These are phyloP conservation scores for Albula goreensis DNA, from an alignment of 2,113 vertebrate species.

Conservation along the genomic window DNA sequence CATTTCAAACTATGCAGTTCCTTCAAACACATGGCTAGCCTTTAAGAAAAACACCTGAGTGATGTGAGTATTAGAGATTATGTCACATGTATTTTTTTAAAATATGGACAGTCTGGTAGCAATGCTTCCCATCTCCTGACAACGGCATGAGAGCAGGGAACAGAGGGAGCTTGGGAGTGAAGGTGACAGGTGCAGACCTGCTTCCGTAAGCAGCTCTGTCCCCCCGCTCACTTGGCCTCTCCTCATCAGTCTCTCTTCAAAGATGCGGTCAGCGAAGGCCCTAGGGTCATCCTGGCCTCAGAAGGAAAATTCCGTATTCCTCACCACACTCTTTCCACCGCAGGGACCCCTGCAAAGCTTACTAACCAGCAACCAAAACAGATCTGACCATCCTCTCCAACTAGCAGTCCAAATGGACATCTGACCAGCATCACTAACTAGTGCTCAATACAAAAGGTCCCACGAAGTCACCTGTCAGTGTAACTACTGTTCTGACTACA, in stretches of 20 bases:
- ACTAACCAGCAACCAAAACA: slow-evolving; percentile 25
- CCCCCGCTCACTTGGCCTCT: not conserved
- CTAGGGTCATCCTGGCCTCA: slow-evolving; percentile 32
- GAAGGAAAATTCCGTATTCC: slow-evolving; percentile 40
- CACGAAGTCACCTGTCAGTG: not conserved
- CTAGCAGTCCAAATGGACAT: not conserved
- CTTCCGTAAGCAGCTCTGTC: not conserved
- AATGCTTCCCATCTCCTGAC: no score
- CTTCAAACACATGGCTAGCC: no score
- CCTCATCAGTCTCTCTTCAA: slow-evolving; percentile 42
- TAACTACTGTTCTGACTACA: not conserved
- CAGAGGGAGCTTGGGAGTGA: not conserved
- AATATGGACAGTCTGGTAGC: no score
- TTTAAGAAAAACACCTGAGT: no score
- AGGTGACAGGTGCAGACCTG: slow-evolving; percentile 17
- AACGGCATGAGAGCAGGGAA: no score
- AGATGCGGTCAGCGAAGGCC: slow-evolving; percentile 39
- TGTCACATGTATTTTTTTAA: no score
- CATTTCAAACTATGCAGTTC: no score
- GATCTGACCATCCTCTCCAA: not conserved
- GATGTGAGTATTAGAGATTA: no score
- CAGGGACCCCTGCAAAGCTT: slow-evolving; percentile 41
- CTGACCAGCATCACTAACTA: slow-evolving; percentile 45
- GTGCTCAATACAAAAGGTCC: not conserved
- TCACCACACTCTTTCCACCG: slow-evolving; percentile 39